Base-by-base conservation (phyloP, 2,888 invertebrate genomes). In the Cerastoderma edule region DNA sequence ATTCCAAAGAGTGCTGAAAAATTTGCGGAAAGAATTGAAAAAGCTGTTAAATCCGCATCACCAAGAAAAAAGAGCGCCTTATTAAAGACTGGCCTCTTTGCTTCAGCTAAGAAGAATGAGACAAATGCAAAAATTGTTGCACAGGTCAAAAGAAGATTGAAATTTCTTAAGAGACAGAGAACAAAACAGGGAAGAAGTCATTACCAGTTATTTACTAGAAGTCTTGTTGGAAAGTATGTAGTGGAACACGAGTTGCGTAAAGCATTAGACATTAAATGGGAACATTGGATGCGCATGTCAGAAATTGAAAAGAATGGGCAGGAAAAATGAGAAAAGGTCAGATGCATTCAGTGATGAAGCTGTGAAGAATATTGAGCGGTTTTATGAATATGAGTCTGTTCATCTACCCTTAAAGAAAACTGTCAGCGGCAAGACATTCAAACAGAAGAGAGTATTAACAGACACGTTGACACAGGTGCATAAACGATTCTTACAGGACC, bases 341-440 rank as follows among this genome's bases (percentile, higher is more conserved):
- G 65, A 71, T 71, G 50, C 71, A 30, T 54, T 71, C 22, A 4
- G 19, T 39, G 54, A 64, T 6, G 30, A 71, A 19, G 39, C 33
- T 13, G 54, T 64, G 54, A 35, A 64, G 30, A 5, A 44, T 30
- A 65, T 71, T 39, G 30, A 71, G 33, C 33, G 19, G 3, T 71
- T 71, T 53, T 71, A 71, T 30, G 22, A 39, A 53, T 44, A 64
- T 24, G 71, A 71, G 27, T 71, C 65, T 3, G 54, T 54, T 28
- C 50, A 19, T 28, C 54, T 71, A n/a, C 71, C 71, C 50, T 54
- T 44, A n/a, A 64, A 65, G n/a, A 71, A 24, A 64, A 64, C 71
- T 30, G 65, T 71, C 32, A 71, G 71, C 35, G 24, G 32, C 16
- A 70, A 69, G 33, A 70, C 70, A 48, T 33, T 60, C 4, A 60